Percentiles rank a stretch among this genome's conserved stretches.
Evolutionary conservation across 2,888 invertebrate species (phyloP).

Genomic region (Ashinkailepas kermadecensis): DNA sequence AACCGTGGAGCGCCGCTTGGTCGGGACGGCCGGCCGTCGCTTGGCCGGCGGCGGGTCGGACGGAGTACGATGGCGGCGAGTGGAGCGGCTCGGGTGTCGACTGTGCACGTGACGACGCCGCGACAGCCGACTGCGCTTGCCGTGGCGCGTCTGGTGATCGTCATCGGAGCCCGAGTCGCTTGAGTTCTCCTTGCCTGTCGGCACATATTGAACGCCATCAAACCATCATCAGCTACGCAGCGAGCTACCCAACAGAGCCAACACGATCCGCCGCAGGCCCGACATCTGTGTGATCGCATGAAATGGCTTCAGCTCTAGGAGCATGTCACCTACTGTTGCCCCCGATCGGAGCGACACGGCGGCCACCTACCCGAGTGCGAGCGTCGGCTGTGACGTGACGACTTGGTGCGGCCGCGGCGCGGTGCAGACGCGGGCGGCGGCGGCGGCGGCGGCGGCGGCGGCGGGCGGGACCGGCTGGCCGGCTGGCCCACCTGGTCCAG

Average conservation of each 20-base stretch:
- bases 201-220: neutral
- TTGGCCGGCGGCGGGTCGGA: too few relatives aligned
- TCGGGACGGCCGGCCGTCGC: too few relatives aligned
- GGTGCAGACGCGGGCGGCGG: neutral
- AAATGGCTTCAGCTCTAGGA: too few relatives aligned
- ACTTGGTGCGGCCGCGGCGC: neutral
- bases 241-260: neutral
- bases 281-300: too few relatives aligned
- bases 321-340: too few relatives aligned
- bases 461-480: neutral
- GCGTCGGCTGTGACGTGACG: neutral
- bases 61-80: too few relatives aligned
- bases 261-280: too few relatives aligned
- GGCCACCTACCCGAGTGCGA: neutral
- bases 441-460: neutral
- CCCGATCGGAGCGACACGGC: too few relatives aligned
- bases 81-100: too few relatives aligned
- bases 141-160: neutral
- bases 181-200: conserved; percentile 6
- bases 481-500: conserved; percentile 7
- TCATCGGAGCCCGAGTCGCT: neutral
- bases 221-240: neutral
- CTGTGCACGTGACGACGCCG: too few relatives aligned
- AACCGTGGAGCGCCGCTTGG: too few relatives aligned
- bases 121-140: neutral